Percentiles rank a stretch among this genome's conserved stretches.
These are phyloP conservation scores for Myzus persicae DNA, from an alignment of 1,140 invertebrate species.

Conservation along the genomic window DNA sequence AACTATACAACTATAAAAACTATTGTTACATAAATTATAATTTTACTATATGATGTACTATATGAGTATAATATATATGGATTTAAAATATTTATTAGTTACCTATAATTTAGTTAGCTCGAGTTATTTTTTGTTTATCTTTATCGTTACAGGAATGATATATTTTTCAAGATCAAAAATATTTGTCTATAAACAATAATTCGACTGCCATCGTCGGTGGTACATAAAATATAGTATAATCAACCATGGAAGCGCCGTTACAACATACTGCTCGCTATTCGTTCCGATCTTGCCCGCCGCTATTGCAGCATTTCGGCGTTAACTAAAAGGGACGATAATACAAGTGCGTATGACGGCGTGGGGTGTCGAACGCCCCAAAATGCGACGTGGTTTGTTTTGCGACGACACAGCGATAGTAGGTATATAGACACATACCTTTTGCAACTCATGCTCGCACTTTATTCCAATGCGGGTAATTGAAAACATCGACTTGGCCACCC, in stretches of 20 bases:
- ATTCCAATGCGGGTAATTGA: not conserved
- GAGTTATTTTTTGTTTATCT: too few species aligned
- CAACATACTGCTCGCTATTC: not conserved
- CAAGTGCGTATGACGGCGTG: not conserved
- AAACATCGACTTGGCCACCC: not conserved
- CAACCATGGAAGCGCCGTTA: not conserved
- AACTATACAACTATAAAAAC: too few species aligned
- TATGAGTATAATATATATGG: too few species aligned
- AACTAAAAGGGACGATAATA: not conserved
- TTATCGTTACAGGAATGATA: too few species aligned
- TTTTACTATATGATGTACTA: too few species aligned
- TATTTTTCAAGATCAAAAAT: not conserved
- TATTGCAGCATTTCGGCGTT: not conserved
- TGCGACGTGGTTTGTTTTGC: not conserved
- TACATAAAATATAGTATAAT: not conserved
- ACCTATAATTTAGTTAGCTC: too few species aligned
- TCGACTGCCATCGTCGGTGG: not conserved
- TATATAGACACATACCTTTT: conserved; percentile 9
- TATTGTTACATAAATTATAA: too few species aligned
- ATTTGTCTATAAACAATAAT: not conserved
- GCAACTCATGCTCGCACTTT: not conserved
- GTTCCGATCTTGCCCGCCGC: not conserved
- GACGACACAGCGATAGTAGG: not conserved
- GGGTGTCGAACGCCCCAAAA: not conserved
- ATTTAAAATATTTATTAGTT: too few species aligned